A percentile compares a stretch with the other conserved stretches of the same genome.
Evolutionary conservation across 2,888 invertebrate genomes (phyloP).

Genomic region (Pantelozetes paolii): DNA sequence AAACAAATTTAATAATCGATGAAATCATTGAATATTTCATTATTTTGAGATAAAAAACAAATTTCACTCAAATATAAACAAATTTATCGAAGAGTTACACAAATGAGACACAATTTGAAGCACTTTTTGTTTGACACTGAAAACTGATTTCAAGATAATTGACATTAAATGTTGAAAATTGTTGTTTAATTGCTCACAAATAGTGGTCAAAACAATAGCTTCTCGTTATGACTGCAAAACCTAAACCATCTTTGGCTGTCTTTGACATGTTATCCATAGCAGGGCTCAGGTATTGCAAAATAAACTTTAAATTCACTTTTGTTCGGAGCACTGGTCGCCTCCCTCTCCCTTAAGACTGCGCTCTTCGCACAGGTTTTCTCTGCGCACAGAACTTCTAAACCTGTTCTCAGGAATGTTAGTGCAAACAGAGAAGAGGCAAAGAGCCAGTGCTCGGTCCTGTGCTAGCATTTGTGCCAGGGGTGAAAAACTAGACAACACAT

Average conservation of each 20-base stretch:
- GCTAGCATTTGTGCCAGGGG: background rate
- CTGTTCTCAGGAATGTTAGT: conserved; percentile 36
- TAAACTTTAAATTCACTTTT: conserved; percentile 36
- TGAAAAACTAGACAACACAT: background rate
- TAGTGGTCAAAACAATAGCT: background rate
- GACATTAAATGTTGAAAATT: background rate
- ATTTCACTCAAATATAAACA: background rate
- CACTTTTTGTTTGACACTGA: background rate
- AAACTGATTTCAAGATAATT: background rate
- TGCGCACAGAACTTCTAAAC: background rate
- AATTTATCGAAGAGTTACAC: background rate
- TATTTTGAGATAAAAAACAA: background rate
- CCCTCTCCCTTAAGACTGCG: conserved; percentile 23
- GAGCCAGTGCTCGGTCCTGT: too few species aligned
- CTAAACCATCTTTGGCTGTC: background rate
- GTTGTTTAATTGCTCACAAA: background rate
- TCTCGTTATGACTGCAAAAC: background rate
- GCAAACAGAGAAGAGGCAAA: background rate
- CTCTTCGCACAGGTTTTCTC: background rate
- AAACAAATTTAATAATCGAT: conserved; percentile 1
- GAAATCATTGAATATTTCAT: background rate
- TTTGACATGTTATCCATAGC: conserved; percentile 25
- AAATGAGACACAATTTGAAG: background rate
- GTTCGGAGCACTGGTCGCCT: conserved; percentile 5
- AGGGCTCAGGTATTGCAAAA: conserved; percentile 8